A percentile compares a stretch with the other conserved stretches of the same genome.
These are phyloP conservation scores for Corythornis vintsioides DNA, from an alignment of 2,113 vertebrate species.

Conservation along the genomic window DNA sequence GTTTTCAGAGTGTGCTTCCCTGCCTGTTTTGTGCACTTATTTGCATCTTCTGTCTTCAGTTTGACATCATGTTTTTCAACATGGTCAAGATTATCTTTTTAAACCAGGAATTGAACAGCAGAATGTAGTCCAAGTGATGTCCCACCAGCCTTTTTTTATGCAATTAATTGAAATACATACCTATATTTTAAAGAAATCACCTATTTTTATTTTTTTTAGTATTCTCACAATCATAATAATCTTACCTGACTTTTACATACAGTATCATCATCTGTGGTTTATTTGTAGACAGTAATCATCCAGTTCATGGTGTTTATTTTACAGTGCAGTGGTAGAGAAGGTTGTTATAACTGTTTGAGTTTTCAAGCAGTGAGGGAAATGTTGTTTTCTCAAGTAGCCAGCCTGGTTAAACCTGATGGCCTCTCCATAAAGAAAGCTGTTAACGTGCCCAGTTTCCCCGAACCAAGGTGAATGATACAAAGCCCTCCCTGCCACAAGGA, in stretches of 20 bases:
- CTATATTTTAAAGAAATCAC: background rate
- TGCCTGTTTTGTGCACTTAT: background rate
- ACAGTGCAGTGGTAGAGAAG: background rate
- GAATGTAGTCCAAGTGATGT: background rate
- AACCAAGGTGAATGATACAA: background rate
- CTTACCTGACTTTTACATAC: background rate
- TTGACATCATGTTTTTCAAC: constrained; percentile 13
- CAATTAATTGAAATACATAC: background rate
- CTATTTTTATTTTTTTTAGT: background rate
- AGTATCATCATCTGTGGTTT: background rate
- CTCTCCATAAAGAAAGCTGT: background rate
- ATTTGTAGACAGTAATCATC: background rate
- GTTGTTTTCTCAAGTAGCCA: background rate
- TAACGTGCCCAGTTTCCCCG: background rate
- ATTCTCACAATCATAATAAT: background rate
- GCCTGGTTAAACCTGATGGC: background rate
- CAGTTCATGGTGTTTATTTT: no score
- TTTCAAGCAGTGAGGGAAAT: background rate
- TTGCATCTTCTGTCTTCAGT: constrained; percentile 59
- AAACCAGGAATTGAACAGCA: background rate
- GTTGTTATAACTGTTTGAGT: background rate
- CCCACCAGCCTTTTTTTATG: background rate
- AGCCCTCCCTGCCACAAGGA: background rate
- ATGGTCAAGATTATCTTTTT: background rate
- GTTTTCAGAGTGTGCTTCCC: background rate